Percentiles rank a stretch among this genome's conserved stretches.
phyloP scores from a whole-genome alignment of 1,140 invertebrate genomes.

The Geopemphigus sp. region DNA sequence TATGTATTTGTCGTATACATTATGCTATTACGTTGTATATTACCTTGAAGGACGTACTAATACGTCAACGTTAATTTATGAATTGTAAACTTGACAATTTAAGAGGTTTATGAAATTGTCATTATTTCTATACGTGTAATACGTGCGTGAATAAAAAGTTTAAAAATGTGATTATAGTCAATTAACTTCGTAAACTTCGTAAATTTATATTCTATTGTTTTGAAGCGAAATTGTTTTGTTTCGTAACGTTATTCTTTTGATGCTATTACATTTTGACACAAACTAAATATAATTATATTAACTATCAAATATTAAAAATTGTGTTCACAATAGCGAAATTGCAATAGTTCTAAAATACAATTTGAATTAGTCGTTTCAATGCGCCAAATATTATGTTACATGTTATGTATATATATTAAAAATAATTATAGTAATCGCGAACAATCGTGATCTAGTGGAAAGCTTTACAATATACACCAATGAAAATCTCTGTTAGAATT shows the following conservation, averaged over 20 bases:
- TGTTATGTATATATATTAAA: no score
- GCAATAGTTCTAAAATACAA: no score
- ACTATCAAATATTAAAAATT: no score
- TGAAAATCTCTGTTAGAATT: no score
- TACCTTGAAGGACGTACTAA: background rate
- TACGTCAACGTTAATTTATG: background rate
- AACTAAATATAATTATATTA: no score
- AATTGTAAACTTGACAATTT: slow-evolving; percentile 1
- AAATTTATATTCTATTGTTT: slow-evolving; percentile 1
- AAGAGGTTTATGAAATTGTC: background rate
- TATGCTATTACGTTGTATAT: background rate
- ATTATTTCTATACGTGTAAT: slow-evolving; percentile 11
- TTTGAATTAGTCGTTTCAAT: no score
- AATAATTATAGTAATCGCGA: no score
- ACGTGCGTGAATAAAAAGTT: background rate
- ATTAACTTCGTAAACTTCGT: background rate
- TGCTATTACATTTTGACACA: background rate
- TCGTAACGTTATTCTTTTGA: background rate
- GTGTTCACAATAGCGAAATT: no score
- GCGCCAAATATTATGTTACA: no score
- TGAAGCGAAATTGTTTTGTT: background rate
- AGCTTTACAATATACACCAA: no score
- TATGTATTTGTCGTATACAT: background rate
- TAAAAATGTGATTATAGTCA: background rate
- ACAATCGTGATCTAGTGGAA: no score